These are phyloP conservation scores for Callospermophilus lateralis DNA, from an alignment of 2,113 vertebrate species.

Conservation along the genomic window DNA sequence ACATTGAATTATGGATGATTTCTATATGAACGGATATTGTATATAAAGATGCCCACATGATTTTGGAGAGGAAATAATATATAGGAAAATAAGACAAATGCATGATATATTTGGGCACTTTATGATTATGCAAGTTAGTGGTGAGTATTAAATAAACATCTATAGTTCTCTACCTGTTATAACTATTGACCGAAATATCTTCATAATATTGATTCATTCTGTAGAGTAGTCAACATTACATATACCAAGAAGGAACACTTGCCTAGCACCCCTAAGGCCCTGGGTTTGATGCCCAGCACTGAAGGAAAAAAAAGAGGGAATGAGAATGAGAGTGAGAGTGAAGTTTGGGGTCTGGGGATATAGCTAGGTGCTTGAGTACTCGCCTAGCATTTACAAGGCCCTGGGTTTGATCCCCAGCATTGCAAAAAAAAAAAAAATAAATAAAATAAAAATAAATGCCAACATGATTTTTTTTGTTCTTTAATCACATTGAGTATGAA, in stretches of 20 bases:
- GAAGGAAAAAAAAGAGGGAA: not conserved
- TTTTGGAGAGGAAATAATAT: not conserved
- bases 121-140: not conserved
- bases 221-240: not conserved
- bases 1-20: not conserved
- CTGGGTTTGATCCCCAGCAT: not conserved
- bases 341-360: not conserved
- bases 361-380: not conserved
- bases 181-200: not conserved
- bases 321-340: not conserved
- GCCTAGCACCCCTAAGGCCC: not conserved
- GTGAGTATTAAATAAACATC: not conserved
- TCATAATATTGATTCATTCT: not conserved
- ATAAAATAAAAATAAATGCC: not conserved
- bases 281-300: not conserved
- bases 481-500: not conserved
- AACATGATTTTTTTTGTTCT: not conserved
- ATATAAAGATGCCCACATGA: not conserved
- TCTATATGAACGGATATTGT: not conserved
- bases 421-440: not conserved
- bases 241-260: not conserved
- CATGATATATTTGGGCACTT: not conserved
- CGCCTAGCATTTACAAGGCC: not conserved
- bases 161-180: not conserved
- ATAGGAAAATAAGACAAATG: constrained; percentile 20